Conservation (phyloP, 2,113 vertebrate genomes). For the Podarcis cretensis region DNA sequence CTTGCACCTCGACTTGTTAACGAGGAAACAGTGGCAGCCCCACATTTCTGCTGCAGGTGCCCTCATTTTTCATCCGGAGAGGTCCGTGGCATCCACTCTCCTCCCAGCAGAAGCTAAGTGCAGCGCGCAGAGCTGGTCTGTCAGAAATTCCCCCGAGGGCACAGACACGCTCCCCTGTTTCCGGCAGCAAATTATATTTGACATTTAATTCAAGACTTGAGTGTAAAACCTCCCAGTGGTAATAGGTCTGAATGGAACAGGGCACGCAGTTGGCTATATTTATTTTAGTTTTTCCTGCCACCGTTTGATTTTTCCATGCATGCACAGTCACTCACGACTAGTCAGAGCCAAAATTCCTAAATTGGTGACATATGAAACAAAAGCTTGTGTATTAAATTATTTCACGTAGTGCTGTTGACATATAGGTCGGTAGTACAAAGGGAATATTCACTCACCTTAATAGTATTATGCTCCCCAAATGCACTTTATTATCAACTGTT, state of each 20-base stretch:
- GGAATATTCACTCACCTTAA: background rate
- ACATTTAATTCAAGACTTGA: slow-evolving; percentile 36
- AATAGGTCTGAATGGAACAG: slow-evolving; percentile 29
- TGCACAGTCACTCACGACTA: background rate
- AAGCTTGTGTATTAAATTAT: background rate
- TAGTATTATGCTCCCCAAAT: too few relatives aligned
- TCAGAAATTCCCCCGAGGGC: slow-evolving; percentile 46
- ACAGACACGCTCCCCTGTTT: background rate
- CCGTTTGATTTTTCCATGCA: background rate
- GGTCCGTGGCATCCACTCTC: background rate
- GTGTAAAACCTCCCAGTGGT: background rate
- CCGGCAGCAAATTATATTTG: slow-evolving; percentile 34
- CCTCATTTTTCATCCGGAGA: background rate
- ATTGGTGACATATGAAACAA: background rate
- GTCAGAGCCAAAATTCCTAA: background rate
- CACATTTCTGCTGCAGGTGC: background rate
- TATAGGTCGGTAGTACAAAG: background rate
- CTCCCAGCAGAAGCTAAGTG: slow-evolving; percentile 39
- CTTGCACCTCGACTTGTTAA: background rate
- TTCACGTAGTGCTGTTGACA: fast-evolving
- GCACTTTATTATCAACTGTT: too few relatives aligned
- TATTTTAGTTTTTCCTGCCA: slow-evolving; percentile 15
- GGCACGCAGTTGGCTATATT: slow-evolving; percentile 15
- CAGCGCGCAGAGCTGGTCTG: background rate
- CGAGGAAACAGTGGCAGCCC: background rate